Evolutionary conservation across 2,888 invertebrate genomes (phyloP), one percentile per base, ranked within the genome.

Genomic region (Elmis aenea): DNA sequence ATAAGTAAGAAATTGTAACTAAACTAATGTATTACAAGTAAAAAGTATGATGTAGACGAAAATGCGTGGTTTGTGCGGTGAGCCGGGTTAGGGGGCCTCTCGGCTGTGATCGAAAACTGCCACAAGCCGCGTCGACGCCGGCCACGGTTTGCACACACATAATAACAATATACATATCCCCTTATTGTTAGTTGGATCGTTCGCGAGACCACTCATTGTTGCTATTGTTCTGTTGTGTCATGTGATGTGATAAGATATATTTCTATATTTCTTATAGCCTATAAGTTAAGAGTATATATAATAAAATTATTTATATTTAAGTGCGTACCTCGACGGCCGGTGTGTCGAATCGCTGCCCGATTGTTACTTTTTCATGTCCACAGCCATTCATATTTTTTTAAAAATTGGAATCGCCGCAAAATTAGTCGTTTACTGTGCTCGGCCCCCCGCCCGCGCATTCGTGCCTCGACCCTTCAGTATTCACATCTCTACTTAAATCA

Each of bases 81-180:
- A 48, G 43, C 49, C 52, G 54, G 52, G 48, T 47, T 50, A 48
- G 53, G 61, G 66, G 64, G 62, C 61, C 61, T 53, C 55, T 61
- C 56, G 67, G 67, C 68, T 68, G 68, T 68, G 68, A 68, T 65
- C 58, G 59, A 60, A n/a, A 64, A 65, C 64, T 66, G 65, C 65
- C 67, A 64, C 57, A 58, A 47, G 51, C 49, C 54, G 54, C 54
- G 50, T 42, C 45, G 45, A 43, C 45, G 53, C 49, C 52, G 47
- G 50, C 48, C 54, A 52, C 39, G 44, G 41, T 38, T 26, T 33
- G 33, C 35, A 44, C 26, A 38, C 39, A 10, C 13, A 34, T 59
- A 64, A 67, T 66, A 67, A 66, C 59, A 54, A 67, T 62, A 68
- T 69, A 69, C 68, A 69, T 69, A 69, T 69, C 68, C 66, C 18